Conservation (phyloP, 64 coral and sea anemone species). For the Dendrophyllia cribrosa region DNA sequence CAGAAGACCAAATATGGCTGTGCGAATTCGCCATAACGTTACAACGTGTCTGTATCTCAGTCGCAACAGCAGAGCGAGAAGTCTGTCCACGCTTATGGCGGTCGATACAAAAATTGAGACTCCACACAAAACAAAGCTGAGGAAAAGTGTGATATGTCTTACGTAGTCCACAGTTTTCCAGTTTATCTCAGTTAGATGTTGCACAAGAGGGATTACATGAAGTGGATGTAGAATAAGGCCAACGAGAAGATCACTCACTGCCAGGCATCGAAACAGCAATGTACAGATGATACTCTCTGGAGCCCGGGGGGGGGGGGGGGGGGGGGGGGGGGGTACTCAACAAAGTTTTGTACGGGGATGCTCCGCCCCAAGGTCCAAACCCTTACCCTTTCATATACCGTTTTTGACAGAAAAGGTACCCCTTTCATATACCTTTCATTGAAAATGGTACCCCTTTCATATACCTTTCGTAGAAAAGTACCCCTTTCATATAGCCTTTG, state of each 20-base stretch:
- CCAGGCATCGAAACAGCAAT: conserved; percentile 1
- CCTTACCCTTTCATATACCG: no score
- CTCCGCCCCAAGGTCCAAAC: no score
- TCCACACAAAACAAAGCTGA: neutral
- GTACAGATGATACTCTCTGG: neutral
- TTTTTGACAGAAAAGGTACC: no score
- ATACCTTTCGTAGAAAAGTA: no score
- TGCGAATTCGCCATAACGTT: neutral
- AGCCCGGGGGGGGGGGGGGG: no score
- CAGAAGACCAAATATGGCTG: neutral
- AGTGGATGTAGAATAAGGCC: neutral
- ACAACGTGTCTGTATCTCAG: neutral
- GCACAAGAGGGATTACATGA: neutral
- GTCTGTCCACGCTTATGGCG: conserved; percentile 18
- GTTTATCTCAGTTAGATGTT: neutral
- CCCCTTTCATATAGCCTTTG: no score
- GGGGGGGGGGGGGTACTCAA: no score
- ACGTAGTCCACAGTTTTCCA: neutral
- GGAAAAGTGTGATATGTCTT: neutral
- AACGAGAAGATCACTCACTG: conserved; percentile 10
- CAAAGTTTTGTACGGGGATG: no score
- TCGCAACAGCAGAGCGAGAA: neutral
- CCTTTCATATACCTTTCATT: no score
- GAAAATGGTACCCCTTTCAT: no score
- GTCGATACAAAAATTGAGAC: neutral